Percentiles rank a stretch among this genome's conserved stretches.
Evolutionary conservation across 2,888 invertebrate genomes (phyloP).

Genomic region (Hedya salicella): DNA sequence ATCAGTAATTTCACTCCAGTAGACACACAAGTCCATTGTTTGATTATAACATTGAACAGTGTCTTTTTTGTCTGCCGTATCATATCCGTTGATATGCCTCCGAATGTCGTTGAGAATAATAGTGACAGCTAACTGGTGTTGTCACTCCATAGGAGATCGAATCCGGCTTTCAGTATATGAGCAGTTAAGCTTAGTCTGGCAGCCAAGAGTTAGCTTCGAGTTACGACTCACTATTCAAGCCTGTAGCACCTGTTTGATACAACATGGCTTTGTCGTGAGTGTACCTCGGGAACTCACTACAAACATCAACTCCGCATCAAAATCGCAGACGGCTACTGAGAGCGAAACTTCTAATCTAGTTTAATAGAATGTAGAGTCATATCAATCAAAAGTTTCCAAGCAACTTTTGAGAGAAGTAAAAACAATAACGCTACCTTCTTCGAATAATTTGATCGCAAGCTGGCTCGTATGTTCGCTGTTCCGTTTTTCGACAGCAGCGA

Average conservation of each 20-base stretch:
- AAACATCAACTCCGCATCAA: not conserved
- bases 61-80: constrained; percentile 7
- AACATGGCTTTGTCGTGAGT: constrained; percentile 12
- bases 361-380: constrained; percentile 17
- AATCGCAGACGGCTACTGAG: constrained; percentile 2
- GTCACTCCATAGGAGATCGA: constrained; percentile 9
- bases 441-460: constrained; percentile 47
- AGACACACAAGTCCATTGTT: constrained; percentile 15
- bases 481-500: constrained; percentile 51
- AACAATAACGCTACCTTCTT: constrained; percentile 55
- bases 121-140: constrained; percentile 9
- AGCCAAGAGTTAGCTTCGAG: constrained; percentile 13
- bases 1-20: constrained; percentile 38
- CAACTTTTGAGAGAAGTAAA: constrained; percentile 43
- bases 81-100: not conserved
- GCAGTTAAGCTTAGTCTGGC: constrained; percentile 2
- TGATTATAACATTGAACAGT: constrained; percentile 11
- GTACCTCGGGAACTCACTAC: constrained; percentile 17
- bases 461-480: constrained; percentile 32
- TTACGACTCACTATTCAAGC: constrained; percentile 14
- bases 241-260: not conserved
- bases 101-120: constrained; percentile 7
- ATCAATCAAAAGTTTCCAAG: constrained; percentile 25
- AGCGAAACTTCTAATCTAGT: constrained; percentile 38
- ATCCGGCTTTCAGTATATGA: constrained; percentile 1